A percentile compares a stretch with the other conserved stretches of the same genome.
Evolutionary conservation across 2,113 vertebrate species (phyloP).

Genomic region (Ardeotis arabs): DNA sequence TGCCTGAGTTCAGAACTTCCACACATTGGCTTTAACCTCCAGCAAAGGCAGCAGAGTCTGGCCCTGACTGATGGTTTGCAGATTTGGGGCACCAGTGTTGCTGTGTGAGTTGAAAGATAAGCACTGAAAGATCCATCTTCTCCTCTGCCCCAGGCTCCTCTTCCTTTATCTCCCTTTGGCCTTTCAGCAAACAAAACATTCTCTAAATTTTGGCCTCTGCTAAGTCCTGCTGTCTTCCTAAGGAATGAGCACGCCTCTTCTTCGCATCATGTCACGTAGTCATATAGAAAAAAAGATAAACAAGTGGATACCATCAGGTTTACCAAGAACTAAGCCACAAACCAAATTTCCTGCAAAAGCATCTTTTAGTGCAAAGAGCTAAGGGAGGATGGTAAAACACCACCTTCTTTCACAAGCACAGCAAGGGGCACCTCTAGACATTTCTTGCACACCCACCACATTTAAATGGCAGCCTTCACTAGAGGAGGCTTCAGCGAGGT

Average conservation of each 20-base stretch:
- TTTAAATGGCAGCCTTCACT: not conserved
- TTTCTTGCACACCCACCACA: not conserved
- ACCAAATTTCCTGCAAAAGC: not conserved
- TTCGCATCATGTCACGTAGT: not conserved
- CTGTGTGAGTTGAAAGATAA: conserved; percentile 44
- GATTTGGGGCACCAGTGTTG: not conserved
- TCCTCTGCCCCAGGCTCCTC: not conserved
- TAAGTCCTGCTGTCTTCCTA: not conserved
- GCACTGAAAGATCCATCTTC: conserved; percentile 27
- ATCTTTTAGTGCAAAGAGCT: not conserved
- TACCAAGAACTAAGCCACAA: not conserved
- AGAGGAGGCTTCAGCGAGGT: not conserved
- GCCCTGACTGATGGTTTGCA: not conserved
- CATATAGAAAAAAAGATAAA: not conserved
- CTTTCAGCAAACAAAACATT: not conserved
- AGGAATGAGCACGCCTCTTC: accelerated
- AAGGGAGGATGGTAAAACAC: not conserved
- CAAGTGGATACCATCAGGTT: not conserved
- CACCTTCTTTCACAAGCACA: not conserved
- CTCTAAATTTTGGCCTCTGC: not conserved
- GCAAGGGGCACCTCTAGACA: not conserved
- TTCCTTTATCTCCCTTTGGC: conserved; percentile 23
- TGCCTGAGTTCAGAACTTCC: not conserved
- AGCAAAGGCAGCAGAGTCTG: not conserved
- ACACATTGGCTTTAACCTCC: not conserved